Evolutionary conservation across 2,113 vertebrate genomes (phyloP).

Genomic region (Strix aluco): DNA sequence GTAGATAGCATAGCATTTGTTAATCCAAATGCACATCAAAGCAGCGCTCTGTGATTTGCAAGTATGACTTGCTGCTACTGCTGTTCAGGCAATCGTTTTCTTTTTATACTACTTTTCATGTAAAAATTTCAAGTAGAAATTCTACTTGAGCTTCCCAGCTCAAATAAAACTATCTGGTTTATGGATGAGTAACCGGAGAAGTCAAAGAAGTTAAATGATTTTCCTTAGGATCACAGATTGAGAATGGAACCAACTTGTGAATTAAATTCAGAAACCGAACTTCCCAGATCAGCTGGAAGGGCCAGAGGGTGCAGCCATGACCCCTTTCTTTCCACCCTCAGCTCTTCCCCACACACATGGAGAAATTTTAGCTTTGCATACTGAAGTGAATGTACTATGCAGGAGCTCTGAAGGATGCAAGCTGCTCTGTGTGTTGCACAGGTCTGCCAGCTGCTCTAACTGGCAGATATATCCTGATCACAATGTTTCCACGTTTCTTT

Average conservation of each 20-base stretch:
- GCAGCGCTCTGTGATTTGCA: neutral
- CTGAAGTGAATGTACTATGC: rapidly evolving
- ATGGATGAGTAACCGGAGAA: conserved; percentile 41
- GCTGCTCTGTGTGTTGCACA: neutral
- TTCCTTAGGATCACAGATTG: conserved; percentile 1
- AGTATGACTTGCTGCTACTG: neutral
- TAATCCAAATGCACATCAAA: neutral
- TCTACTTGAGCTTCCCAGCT: neutral
- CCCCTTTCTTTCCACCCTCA: neutral
- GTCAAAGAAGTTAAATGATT: conserved; percentile 31
- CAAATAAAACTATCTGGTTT: conserved; percentile 40
- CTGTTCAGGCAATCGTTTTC: neutral
- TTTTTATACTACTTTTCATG: neutral
- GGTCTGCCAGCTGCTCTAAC: neutral
- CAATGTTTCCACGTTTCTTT: neutral
- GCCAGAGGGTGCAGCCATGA: neutral
- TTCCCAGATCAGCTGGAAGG: neutral
- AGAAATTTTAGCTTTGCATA: neutral
- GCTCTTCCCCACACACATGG: neutral
- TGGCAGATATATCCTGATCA: neutral
- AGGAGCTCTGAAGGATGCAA: neutral
- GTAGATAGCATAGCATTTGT: neutral
- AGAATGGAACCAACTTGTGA: neutral
- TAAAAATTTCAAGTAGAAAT: conserved; percentile 16
- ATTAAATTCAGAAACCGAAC: neutral